phyloP scores from a whole-genome alignment of 2,113 vertebrate species.

The Pelmatolapia mariae region DNA sequence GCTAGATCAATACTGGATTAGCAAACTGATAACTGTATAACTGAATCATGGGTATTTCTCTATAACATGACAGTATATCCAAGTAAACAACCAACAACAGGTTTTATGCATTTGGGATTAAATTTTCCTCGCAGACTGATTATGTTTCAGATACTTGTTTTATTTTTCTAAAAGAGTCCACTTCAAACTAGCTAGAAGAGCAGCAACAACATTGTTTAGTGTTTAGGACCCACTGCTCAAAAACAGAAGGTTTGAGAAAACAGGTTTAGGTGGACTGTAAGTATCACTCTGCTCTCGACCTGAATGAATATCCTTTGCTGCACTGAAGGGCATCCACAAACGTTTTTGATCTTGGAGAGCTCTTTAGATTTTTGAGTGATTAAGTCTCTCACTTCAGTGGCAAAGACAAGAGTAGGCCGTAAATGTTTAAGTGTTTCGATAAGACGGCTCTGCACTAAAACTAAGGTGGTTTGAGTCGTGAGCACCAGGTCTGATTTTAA shows the following conservation, averaged over 20 bases:
- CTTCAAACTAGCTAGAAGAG: neutral
- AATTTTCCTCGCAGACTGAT: neutral
- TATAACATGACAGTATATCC: neutral
- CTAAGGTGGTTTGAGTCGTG: neutral
- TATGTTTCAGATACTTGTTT: rapidly evolving
- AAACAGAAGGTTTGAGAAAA: neutral
- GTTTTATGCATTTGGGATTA: neutral
- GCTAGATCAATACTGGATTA: neutral
- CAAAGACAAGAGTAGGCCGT: neutral
- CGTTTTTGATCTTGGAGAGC: neutral
- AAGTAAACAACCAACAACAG: neutral
- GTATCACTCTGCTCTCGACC: rapidly evolving
- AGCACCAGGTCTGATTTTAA: neutral
- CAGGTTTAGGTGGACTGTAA: neutral
- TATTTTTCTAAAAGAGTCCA: neutral
- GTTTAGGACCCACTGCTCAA: neutral
- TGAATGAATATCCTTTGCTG: neutral
- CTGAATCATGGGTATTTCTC: neutral
- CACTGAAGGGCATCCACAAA: neutral
- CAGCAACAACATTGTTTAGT: neutral
- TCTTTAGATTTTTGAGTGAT: neutral
- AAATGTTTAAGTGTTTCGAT: neutral
- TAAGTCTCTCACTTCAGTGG: neutral
- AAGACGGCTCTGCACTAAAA: neutral
- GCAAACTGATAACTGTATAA: neutral